phyloP scores from a whole-genome alignment of 53 echinoderm and acorn worm species.

The Echinometra lucunter region DNA sequence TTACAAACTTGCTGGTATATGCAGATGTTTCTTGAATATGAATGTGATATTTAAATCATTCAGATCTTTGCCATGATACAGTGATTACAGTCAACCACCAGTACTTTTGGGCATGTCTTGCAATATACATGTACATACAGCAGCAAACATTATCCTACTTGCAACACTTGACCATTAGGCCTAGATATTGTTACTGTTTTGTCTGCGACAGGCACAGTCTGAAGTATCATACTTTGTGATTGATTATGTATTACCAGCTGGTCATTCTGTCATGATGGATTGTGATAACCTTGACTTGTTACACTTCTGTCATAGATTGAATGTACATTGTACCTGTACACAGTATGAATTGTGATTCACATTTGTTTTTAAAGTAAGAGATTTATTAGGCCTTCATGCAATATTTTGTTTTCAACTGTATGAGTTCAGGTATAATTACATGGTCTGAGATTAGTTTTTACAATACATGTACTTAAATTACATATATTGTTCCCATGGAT shows the following conservation, averaged over 20 bases:
- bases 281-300: not conserved
- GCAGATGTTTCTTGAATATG: not conserved
- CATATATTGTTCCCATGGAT: not conserved
- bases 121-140: not conserved
- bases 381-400: no score
- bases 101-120: no score
- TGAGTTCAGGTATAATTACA: not conserved
- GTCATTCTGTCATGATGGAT: conserved; percentile 22
- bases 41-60: not conserved
- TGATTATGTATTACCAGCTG: conserved; percentile 6
- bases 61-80: not conserved
- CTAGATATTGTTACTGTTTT: not conserved
- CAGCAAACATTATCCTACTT: no score
- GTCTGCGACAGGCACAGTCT: not conserved
- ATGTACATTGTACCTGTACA: not conserved
- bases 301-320: not conserved
- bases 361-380: no score
- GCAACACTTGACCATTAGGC: no score
- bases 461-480: not conserved
- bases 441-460: not conserved
- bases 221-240: not conserved
- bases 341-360: no score
- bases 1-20: not conserved
- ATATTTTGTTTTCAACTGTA: no score
- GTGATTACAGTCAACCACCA: not conserved